Percentiles rank a stretch among this genome's conserved stretches.
These are phyloP conservation scores for Bolinopsis microptera DNA, from an alignment of 37 sponge, comb jelly and placozoan species.

Conservation along the genomic window DNA sequence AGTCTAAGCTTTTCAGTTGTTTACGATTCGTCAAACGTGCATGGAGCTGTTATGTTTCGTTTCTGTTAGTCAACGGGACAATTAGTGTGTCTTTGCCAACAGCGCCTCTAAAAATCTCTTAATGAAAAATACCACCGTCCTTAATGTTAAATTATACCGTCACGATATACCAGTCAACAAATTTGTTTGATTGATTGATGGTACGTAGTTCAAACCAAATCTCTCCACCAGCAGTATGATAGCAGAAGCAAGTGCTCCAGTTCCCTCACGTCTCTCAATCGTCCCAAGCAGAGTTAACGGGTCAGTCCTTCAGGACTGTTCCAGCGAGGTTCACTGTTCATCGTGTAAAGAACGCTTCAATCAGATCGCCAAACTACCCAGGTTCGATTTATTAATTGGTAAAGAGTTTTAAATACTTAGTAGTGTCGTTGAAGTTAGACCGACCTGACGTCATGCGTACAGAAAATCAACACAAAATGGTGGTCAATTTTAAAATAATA, in stretches of 20 bases:
- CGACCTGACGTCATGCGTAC: too few relatives aligned
- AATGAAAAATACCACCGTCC: too few relatives aligned
- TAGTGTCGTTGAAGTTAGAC: too few relatives aligned
- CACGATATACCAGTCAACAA: too few relatives aligned
- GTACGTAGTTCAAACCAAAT: too few relatives aligned
- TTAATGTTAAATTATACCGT: too few relatives aligned
- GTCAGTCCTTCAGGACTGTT: slow-evolving; percentile 23
- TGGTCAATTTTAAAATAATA: too few relatives aligned
- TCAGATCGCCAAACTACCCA: slow-evolving; percentile 17
- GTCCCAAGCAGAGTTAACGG: neutral
- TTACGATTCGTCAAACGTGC: neutral
- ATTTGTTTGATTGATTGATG: too few relatives aligned
- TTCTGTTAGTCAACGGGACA: neutral
- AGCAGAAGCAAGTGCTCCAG: neutral
- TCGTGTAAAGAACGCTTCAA: slow-evolving; percentile 22
- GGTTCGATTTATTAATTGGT: too few relatives aligned
- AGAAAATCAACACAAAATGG: too few relatives aligned
- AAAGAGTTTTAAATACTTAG: too few relatives aligned
- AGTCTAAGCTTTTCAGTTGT: neutral
- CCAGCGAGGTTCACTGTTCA: slow-evolving; percentile 5
- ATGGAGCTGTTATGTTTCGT: neutral
- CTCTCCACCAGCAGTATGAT: too few relatives aligned
- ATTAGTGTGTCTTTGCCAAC: neutral
- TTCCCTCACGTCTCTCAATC: neutral
- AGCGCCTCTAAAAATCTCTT: neutral